These are phyloP conservation scores for Remorina albescens DNA, from an alignment of 2,797 vertebrate species.

Conservation along the genomic window DNA sequence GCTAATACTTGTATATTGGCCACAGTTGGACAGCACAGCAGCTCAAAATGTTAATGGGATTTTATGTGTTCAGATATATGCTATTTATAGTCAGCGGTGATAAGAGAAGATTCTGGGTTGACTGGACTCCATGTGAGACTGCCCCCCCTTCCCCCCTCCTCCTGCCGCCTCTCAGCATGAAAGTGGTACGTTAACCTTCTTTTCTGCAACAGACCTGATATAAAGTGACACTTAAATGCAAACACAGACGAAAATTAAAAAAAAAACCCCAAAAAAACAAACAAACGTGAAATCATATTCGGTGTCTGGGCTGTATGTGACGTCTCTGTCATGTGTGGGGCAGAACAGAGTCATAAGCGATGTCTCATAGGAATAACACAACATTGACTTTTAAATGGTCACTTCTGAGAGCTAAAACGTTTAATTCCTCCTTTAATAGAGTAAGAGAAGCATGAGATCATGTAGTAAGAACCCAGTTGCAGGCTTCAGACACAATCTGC, in stretches of 20 bases:
- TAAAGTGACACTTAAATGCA: background rate
- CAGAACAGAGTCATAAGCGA: background rate
- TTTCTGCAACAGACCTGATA: background rate
- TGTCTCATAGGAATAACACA: background rate
- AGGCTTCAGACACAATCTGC: conserved; percentile 13
- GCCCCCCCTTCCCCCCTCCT: background rate
- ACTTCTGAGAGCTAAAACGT: background rate
- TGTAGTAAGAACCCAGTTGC: background rate
- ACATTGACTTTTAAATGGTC: background rate
- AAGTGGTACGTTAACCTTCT: background rate
- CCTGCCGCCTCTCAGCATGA: background rate
- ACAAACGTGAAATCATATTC: background rate
- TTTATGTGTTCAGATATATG: conserved; percentile 6
- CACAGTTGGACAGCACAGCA: conserved; percentile 5
- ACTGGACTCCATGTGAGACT: background rate
- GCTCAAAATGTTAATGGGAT: conserved; percentile 16
- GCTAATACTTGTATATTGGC: conserved; percentile 1
- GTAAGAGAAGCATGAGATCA: background rate
- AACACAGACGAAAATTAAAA: background rate
- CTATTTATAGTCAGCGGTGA: background rate
- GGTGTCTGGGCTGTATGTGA: background rate
- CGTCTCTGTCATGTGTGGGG: background rate
- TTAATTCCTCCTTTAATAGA: conserved; percentile 8
- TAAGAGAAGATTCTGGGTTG: background rate
- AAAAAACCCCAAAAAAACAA: background rate